Base-by-base conservation (phyloP, 2,797 vertebrate species). In the Botia almorhae region DNA sequence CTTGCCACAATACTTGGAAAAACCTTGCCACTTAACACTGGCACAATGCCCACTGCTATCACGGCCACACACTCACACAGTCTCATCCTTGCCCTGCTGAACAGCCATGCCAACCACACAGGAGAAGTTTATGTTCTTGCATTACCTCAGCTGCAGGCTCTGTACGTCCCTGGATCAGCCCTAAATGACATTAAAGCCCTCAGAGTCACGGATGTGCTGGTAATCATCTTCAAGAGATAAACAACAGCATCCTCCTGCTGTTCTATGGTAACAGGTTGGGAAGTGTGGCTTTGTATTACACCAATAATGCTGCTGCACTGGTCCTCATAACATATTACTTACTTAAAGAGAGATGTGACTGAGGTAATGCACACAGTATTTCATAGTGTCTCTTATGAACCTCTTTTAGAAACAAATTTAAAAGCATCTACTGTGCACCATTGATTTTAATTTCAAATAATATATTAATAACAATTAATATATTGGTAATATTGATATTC, bases 1-100 rank as follows among this genome's bases (percentile, higher is more conserved):
- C 29, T 74, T 21, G 78, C 87, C 87, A 80, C 75, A 83, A 80
- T 70, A 26, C 70, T 70, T 81, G 78, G 70, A 86, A 77, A 84
- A 89, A 90, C 87, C 87, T 84, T 84, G 85, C 60, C 69, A 77
- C 88, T 85, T 78, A 83, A 88, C 89, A 90, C 77, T 82, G 78
- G 67, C 76, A 82, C 82, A 79, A 75, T 56, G 81, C 82, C 77
- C 58, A 78, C 83, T 60, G 75, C 71, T 58, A 48, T 65, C 51
- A 64, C 58, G 11, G 36, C 61, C 75, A 73, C 65, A 70, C 74
- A 46, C 61, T 17, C 71, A 81, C 70, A 50, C 63, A 39, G 36
- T 19, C 61, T 65, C 21, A 19, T 60, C 69, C 69, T 71, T 70
- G 39, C 48, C 53, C 19, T 43, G n/a, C n/a, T 13, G 16, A 74